A percentile compares a stretch with the other conserved stretches of the same genome.
Conservation (phyloP, 2,113 vertebrate species). For the Scomber scombrus region DNA sequence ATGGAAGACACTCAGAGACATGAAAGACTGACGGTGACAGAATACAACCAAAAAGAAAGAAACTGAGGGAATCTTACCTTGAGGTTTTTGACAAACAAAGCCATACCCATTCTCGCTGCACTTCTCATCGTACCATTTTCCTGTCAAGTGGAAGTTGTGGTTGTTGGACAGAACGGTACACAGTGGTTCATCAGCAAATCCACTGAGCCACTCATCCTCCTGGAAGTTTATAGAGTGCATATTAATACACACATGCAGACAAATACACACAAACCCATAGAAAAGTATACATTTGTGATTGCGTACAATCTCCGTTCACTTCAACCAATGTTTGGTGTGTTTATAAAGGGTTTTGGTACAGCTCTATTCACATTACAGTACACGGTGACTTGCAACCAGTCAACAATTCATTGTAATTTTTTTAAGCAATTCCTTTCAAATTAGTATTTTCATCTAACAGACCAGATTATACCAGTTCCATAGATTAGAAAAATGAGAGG, state of each 20-base stretch:
- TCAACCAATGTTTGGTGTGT: too few relatives aligned
- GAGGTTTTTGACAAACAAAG: conserved; percentile 93
- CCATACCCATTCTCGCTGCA: conserved; percentile 89
- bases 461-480: too few relatives aligned
- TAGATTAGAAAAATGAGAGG: neutral
- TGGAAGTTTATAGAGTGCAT: conserved; percentile 19
- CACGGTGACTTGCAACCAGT: neutral
- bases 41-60: neutral
- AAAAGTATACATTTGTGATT: neutral
- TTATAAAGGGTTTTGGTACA: neutral
- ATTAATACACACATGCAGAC: conserved; percentile 7
- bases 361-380: too few relatives aligned
- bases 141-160: conserved; percentile 91
- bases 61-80: conserved; percentile 82
- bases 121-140: conserved; percentile 94
- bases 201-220: conserved; percentile 73
- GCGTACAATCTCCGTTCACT: too few relatives aligned
- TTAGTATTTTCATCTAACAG: too few relatives aligned
- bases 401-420: neutral
- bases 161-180: conserved; percentile 92
- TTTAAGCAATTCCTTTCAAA: neutral
- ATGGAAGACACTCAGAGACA: neutral
- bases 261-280: neutral
- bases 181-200: conserved; percentile 72
- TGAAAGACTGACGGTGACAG: neutral